A percentile compares a stretch with the other conserved stretches of the same genome.
These are phyloP conservation scores for Falco peregrinus DNA, from an alignment of 2,797 vertebrate genomes.

Conservation along the genomic window DNA sequence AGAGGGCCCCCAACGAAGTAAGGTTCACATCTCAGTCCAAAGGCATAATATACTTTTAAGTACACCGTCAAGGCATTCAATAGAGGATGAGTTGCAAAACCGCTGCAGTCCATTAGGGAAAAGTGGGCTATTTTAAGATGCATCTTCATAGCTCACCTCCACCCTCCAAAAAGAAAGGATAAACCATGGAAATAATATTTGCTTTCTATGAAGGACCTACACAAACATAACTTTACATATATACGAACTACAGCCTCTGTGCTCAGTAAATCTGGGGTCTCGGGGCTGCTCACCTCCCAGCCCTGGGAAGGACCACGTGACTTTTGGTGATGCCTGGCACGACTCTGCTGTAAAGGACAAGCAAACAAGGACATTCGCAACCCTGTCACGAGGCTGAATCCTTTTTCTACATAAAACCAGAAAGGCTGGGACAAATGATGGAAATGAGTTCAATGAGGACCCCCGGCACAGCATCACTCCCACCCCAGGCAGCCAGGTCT, in stretches of 20 bases:
- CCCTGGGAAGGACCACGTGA: neutral
- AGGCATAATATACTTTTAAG: neutral
- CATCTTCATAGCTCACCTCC: neutral
- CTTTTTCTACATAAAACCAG: neutral
- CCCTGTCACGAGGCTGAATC: neutral
- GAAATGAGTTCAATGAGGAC: neutral
- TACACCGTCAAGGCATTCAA: neutral
- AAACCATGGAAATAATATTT: neutral
- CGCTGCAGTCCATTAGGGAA: neutral
- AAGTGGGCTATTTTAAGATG: neutral
- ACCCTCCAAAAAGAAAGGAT: neutral
- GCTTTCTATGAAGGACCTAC: neutral
- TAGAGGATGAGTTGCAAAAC: neutral
- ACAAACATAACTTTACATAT: neutral
- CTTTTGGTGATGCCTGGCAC: neutral
- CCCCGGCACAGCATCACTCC: rapidly evolving
- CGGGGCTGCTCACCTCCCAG: neutral
- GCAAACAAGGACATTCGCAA: neutral
- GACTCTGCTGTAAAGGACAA: neutral
- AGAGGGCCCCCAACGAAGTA: neutral
- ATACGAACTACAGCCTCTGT: neutral
- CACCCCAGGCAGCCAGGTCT: neutral
- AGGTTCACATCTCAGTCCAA: neutral
- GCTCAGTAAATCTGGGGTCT: neutral
- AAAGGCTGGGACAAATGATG: neutral